Conservation (phyloP, 2,797 vertebrate species). For the Tapirus indicus region DNA sequence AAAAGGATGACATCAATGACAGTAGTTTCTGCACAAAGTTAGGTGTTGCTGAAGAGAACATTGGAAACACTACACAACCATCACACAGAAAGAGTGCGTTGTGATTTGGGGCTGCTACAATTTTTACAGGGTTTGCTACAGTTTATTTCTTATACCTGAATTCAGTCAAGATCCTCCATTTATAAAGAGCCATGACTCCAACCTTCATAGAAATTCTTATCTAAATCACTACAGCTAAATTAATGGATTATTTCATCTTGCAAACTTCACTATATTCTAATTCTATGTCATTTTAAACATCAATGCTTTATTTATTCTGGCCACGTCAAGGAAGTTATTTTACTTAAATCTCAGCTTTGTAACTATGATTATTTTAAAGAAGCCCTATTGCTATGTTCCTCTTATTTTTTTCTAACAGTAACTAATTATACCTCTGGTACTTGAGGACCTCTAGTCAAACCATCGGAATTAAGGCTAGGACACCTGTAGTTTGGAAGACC, state of each 20-base stretch:
- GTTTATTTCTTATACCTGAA: not conserved
- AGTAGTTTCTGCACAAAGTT: not conserved
- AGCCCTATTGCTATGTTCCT: not conserved
- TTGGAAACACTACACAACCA: not conserved
- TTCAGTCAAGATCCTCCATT: not conserved
- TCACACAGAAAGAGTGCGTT: not conserved
- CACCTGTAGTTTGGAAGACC: not conserved
- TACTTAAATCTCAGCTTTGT: not conserved
- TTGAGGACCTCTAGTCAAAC: not conserved
- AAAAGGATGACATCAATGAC: not conserved
- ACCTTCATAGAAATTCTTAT: not conserved
- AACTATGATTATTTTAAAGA: not conserved
- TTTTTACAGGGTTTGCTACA: not conserved
- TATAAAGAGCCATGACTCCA: not conserved
- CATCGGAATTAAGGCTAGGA: not conserved
- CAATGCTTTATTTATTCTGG: not conserved
- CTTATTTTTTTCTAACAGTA: not conserved
- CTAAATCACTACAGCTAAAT: not conserved
- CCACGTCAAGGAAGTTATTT: not conserved
- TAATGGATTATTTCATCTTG: not conserved
- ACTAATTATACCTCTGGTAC: not conserved
- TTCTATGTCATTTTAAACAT: not conserved
- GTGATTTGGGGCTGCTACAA: not conserved
- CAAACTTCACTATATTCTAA: not conserved
- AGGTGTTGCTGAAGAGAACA: not conserved